Percentiles rank a stretch among this genome's conserved stretches.
phyloP scores from a whole-genome alignment of 2,888 invertebrate genomes.

The Microctonus brassicae region DNA sequence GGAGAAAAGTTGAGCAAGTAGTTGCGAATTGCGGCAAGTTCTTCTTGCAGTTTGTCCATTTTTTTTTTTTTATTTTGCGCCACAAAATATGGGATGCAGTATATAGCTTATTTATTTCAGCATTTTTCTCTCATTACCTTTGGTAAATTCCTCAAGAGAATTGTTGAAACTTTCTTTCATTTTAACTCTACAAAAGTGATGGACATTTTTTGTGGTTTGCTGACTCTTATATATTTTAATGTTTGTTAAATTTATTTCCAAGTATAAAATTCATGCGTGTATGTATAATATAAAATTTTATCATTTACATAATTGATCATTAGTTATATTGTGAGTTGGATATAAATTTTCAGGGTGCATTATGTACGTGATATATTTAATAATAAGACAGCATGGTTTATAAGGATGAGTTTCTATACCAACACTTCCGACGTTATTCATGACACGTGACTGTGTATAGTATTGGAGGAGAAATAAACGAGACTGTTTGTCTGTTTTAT shows the following conservation, averaged over 20 bases:
- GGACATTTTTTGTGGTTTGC: no score
- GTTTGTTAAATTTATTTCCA: no score
- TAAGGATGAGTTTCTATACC: not conserved
- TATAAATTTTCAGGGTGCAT: no score
- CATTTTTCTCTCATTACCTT: not conserved
- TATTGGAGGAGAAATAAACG: not conserved
- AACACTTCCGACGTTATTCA: not conserved
- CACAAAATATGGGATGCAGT: not conserved
- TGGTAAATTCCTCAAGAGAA: not conserved
- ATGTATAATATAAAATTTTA: no score
- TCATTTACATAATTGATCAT: not conserved
- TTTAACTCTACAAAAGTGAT: no score
- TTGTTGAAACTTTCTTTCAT: slow-evolving; percentile 9
- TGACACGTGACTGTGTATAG: not conserved
- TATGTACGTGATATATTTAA: no score
- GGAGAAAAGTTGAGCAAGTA: slow-evolving; percentile 12
- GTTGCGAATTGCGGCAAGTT: slow-evolving; percentile 16
- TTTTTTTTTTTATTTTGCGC: not conserved
- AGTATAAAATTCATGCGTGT: no score
- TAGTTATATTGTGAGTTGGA: not conserved
- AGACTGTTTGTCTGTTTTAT: not conserved
- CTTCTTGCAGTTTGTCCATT: not conserved
- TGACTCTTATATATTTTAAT: no score
- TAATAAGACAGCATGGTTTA: not conserved
- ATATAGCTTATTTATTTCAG: not conserved